Evolutionary conservation across 35 echinoderm and acorn worm genomes (phyloP), one percentile per base, ranked within the genome.

Genomic region (Anneissia japonica): DNA sequence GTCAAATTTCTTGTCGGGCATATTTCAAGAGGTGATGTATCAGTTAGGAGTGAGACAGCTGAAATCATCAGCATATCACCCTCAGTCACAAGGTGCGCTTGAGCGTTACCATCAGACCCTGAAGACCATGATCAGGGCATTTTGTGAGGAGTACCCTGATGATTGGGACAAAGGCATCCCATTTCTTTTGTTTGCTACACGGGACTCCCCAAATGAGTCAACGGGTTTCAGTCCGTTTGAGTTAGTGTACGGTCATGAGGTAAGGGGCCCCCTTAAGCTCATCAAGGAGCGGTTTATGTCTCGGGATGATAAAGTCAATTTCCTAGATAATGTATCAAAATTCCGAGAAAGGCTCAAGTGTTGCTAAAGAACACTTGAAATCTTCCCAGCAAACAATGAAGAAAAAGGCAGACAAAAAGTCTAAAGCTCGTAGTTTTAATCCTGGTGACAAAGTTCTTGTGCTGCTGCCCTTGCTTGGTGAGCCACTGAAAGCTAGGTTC

Each of bases 1-100:
- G 30, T 84, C 80, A 14, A 89, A 93, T 79, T 93, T 84, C 55
- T 84, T 72, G 81, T 56, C 46, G 26, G 46, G 46, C 26, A 13
- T 56, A 26, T 56, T 56, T 26, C 46, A 79, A 21, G 77, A 79
- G 35, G 77, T 10, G 23, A 79, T 79, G 77, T 35, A 79, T 36
- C 77, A 79, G 77, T 36, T 79, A 79, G 31, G 77, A 21, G 5
- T 79, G 31, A 79, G 2, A 3, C 77, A 79, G 35, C 23, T 79
- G 0, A 35, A 33, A 35, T 79, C 6, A 36, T 79, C 77, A 3
- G 77, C 77, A 19, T 79, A 32, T 34, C 77, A 79, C 21, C 77
- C 77, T 36, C 77, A 79, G 35, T 12, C 77, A 29, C 77, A 79
- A 35, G 77, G 77, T 7, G 77, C 77, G 31, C 21, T 79, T 7